Base-by-base conservation (phyloP, 2,797 vertebrate genomes). In the Dicrostonyx torquatus region DNA sequence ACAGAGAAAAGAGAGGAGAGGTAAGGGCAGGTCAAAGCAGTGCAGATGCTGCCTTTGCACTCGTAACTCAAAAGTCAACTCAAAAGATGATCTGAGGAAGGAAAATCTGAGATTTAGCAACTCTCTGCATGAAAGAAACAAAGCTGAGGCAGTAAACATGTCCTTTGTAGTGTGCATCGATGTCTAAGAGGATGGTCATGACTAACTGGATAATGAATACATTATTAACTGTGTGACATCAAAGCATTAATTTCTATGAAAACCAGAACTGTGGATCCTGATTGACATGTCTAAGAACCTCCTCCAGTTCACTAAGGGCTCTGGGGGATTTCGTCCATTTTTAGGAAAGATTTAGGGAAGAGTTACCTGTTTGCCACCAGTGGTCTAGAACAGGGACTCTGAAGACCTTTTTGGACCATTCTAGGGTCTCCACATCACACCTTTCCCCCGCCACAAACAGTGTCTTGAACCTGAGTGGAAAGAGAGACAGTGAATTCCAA, bases 331-430 rank as follows among this genome's bases (percentile, higher is more conserved):
- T 80, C 60, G 43, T 31, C 8, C 29, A 12, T 29, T 40, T 70
- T 17, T 66, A 72, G 4, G 3, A 8, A n/a, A 14, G 8, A 14
- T 10, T 78, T 96, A 70, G 53, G 95, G 94, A 97, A 64, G 31
- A 94, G 99, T 98, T 98, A 99, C 99, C 99, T 6, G 99, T 99
- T 98, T 99, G 99, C 99, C 99, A 99, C 99, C 99, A 99, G 96
- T 99, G 99, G 98, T 99, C 99, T 97, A 99, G 98, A 80, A 99
- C 99, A 13, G 99, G 99, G 55, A 99, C 99, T 58, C 98, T 98
- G 96, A 99, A 99, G 96, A 98, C 98, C 93, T 89, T 98, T 98
- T 99, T 99, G 76, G 99, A 99, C 99, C 99, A 99, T 72, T 99
- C 98, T 70, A 99, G 97, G 0, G 99, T 99, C 95, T 99, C 99